Percentiles rank a stretch among this genome's conserved stretches.
Evolutionary conservation across 2,888 invertebrate species (phyloP).

Genomic region (Platycheirus albimanus): DNA sequence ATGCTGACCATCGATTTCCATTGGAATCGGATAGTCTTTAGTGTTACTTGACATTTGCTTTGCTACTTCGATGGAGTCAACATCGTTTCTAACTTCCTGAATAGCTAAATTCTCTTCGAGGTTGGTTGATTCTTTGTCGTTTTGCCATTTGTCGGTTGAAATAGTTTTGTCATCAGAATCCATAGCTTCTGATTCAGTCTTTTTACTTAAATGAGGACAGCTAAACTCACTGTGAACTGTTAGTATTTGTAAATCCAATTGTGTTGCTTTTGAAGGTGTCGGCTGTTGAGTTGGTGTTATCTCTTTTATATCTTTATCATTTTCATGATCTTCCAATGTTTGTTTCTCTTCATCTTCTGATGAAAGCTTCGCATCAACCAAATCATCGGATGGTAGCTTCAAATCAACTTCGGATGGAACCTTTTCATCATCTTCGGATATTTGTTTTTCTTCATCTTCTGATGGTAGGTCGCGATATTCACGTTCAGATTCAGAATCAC

Average conservation of each 20-base stretch:
- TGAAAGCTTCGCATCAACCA: too few species aligned
- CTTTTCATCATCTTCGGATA: not conserved
- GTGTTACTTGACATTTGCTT: too few species aligned
- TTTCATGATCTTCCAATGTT: not conserved
- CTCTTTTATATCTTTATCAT: too few species aligned
- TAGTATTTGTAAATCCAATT: slow-evolving; percentile 44
- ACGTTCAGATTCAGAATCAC: slow-evolving; percentile 55
- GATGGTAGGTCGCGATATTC: slow-evolving; percentile 64
- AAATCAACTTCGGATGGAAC: too few species aligned
- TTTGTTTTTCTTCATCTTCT: slow-evolving; percentile 27
- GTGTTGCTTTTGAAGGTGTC: not conserved
- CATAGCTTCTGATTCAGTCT: slow-evolving; percentile 54
- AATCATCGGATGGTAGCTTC: too few species aligned
- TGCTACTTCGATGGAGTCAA: too few species aligned
- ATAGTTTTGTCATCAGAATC: slow-evolving; percentile 11
- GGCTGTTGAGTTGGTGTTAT: too few species aligned
- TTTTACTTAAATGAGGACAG: slow-evolving; percentile 4
- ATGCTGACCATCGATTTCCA: not conserved
- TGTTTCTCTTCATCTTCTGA: slow-evolving; percentile 33
- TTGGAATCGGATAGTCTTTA: not conserved
- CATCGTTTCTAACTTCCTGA: too few species aligned
- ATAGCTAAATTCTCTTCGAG: not conserved
- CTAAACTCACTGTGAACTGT: slow-evolving; percentile 50
- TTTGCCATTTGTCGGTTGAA: not conserved
- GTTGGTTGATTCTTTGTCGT: not conserved